phyloP scores from a whole-genome alignment of 2,888 invertebrate genomes.

The Cristatella mucedo region DNA sequence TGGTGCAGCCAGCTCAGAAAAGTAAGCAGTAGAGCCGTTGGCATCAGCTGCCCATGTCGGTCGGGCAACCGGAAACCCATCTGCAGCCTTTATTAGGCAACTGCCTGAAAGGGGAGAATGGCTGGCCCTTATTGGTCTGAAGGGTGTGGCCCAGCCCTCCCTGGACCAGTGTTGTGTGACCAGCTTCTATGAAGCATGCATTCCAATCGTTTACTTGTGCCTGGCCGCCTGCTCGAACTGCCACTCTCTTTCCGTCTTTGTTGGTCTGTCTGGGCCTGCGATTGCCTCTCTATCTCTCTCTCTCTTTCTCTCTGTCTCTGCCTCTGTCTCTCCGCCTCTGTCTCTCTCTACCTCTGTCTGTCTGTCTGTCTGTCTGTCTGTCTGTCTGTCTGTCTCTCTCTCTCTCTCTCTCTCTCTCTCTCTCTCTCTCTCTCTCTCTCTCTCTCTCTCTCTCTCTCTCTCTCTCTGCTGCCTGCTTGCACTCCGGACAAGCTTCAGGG shows the following conservation, averaged over 20 bases:
- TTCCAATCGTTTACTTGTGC: neutral
- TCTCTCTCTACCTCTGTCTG: slow-evolving; percentile 3
- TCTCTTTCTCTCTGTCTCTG: slow-evolving; percentile 1
- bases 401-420: slow-evolving; percentile 3
- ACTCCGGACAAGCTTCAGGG: neutral
- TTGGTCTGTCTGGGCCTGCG: slow-evolving; percentile 3
- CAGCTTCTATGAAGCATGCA: neutral
- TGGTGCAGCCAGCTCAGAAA: too few species aligned
- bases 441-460: neutral
- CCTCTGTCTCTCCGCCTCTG: neutral
- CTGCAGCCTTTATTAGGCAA: too few species aligned
- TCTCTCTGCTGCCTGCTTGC: neutral
- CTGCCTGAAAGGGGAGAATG: slow-evolving; percentile 76
- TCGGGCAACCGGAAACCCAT: too few species aligned
- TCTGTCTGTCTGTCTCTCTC: slow-evolving; percentile 3
- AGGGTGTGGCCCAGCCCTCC: neutral
- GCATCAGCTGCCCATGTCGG: too few species aligned
- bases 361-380: neutral
- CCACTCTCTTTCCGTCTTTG: neutral
- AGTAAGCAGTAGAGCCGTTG: too few species aligned
- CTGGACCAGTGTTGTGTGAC: neutral
- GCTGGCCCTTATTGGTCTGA: neutral
- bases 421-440: neutral
- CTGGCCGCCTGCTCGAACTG: neutral
- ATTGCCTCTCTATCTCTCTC: neutral